Percentiles rank a stretch among this genome's conserved stretches.
Conservation (phyloP, 2,888 invertebrate genomes). For the Dynastes hyllus region DNA sequence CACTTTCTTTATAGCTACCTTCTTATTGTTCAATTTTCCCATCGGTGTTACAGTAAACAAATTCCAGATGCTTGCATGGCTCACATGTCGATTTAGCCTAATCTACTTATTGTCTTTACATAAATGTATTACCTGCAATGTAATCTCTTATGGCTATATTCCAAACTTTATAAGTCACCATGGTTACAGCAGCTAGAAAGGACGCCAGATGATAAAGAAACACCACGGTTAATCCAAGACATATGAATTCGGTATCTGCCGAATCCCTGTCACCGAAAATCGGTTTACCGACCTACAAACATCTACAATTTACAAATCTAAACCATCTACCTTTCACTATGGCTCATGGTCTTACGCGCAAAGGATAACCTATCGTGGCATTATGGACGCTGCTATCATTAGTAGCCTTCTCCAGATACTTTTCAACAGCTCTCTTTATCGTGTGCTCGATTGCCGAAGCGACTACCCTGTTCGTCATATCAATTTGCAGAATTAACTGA, state of each 20-base stretch:
- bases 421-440: slow-evolving; percentile 49
- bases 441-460: slow-evolving; percentile 53
- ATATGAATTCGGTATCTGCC: slow-evolving; percentile 53
- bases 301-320: slow-evolving; percentile 30
- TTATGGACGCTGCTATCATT: slow-evolving; percentile 45
- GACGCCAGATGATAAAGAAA: slow-evolving; percentile 54
- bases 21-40: too few species aligned
- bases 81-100: too few species aligned
- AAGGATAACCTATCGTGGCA: slow-evolving; percentile 51
- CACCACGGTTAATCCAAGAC: slow-evolving; percentile 51
- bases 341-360: slow-evolving; percentile 46
- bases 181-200: slow-evolving; percentile 51
- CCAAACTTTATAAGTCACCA: slow-evolving; percentile 50
- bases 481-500: slow-evolving; percentile 50
- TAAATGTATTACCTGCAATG: slow-evolving; percentile 51
- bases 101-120: too few species aligned
- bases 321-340: slow-evolving; percentile 1
- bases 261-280: slow-evolving; percentile 51
- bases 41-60: too few species aligned
- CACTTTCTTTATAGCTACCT: too few species aligned
- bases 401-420: slow-evolving; percentile 48
- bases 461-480: slow-evolving; percentile 54
- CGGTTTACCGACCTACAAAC: slow-evolving; percentile 50
- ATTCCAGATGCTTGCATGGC: too few species aligned
- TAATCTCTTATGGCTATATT: slow-evolving; percentile 52